Evolutionary conservation across 2,888 invertebrate genomes (phyloP), one percentile per base, ranked within the genome.

Genomic region (Tribolium freemani): DNA sequence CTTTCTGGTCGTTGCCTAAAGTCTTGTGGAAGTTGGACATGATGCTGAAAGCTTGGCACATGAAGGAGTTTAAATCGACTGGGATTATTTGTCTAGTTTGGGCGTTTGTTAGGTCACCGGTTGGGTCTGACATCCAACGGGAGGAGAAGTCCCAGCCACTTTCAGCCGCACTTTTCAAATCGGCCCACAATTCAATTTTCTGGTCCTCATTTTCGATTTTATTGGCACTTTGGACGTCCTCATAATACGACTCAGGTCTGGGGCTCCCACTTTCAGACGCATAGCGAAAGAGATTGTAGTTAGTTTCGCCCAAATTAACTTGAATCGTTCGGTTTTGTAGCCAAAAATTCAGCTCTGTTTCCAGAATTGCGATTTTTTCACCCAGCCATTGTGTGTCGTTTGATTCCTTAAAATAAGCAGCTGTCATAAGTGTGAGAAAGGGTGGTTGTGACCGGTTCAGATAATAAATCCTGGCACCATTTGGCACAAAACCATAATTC

Each of bases 111-210:
- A 96, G 84, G 77, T 90, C 88, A 10, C 91, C 91, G 6, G 89
- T 86, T 46, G 88, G 86, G 31, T 85, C 85, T 66, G 91, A 88
- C 80, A 94, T 91, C 96, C 96, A 96, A 11, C 96, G 90, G 1
- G 91, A 89, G 2, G 94, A 94, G 85, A 95, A 96, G 82, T 96
- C 96, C 95, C 94, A 95, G 0, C 96, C 96, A 51, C 93, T 93
- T 85, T 96, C 96, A 2, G 67, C 67, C 0, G 61, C 76, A 8
- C 67, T 50, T 38, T 75, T 73, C 8, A 76, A 56, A 5, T 94
- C 91, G n/a, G 88, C 87, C 82, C 92, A 94, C 61, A 91, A 88
- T 48, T 89, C 86, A 30, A 77, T 70, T 54, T 78, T 77, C 76
- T 87, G 87, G 58, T 88, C 87, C 50, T 87, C 87, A 51, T 87